A percentile compares a stretch with the other conserved stretches of the same genome.
These are phyloP conservation scores for Ametastegia equiseti DNA, from an alignment of 2,888 invertebrate genomes.

Conservation along the genomic window DNA sequence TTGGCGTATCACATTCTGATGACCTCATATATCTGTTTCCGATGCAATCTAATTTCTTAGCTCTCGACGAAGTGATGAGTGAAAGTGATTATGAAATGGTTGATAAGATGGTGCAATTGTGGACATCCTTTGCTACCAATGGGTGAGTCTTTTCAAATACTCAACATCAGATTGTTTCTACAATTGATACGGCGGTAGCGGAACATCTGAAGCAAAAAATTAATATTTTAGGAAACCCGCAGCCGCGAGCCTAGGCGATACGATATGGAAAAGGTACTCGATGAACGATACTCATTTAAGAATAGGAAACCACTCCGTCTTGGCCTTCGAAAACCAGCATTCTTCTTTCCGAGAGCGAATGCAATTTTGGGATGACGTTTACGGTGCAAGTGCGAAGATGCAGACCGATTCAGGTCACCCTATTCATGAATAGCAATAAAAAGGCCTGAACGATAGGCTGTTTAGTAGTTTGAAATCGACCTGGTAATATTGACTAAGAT, in stretches of 20 bases:
- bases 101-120: constrained; percentile 70
- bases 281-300: background rate
- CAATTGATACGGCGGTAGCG: background rate
- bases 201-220: background rate
- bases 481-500: no score
- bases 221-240: constrained; percentile 2
- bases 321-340: background rate
- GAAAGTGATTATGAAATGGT: constrained; percentile 65
- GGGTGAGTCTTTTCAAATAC: constrained; percentile 52
- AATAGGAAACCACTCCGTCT: constrained; percentile 13
- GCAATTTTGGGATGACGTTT: background rate
- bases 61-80: constrained; percentile 52
- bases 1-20: constrained; percentile 76
- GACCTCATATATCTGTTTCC: constrained; percentile 76
- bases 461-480: no score
- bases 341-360: background rate
- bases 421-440: no score
- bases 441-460: no score
- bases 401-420: no score
- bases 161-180: background rate
- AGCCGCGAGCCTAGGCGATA: background rate
- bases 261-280: constrained; percentile 19
- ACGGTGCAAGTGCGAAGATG: no score
- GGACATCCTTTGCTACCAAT: constrained; percentile 72
- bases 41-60: background rate